Conservation (phyloP, 2,797 vertebrate genomes). For the Siniperca obscura region DNA sequence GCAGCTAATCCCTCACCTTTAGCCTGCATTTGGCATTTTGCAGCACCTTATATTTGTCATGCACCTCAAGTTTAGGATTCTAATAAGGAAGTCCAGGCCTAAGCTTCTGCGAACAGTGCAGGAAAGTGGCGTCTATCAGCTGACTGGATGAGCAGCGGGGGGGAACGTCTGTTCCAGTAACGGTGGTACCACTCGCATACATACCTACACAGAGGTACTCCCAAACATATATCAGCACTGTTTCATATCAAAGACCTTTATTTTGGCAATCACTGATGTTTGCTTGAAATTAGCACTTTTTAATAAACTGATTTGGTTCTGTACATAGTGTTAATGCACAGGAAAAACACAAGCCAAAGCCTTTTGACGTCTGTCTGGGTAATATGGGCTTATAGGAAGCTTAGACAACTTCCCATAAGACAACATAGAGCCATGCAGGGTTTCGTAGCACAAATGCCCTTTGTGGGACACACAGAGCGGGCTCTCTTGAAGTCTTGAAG, state of each 20-base stretch:
- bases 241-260: constrained; percentile 81
- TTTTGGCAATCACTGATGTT: constrained; percentile 73
- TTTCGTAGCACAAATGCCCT: constrained; percentile 64
- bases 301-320: constrained; percentile 79
- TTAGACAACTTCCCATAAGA: constrained; percentile 79
- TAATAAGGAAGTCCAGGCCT: constrained; percentile 69
- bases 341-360: constrained; percentile 72
- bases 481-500: constrained; percentile 41
- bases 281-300: constrained; percentile 77
- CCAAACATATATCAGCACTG: constrained; percentile 71
- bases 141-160: constrained; percentile 57
- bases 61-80: constrained; percentile 71
- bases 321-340: constrained; percentile 76
- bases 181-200: constrained; percentile 38
- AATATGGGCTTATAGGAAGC: constrained; percentile 72
- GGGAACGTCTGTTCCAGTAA: constrained; percentile 68
- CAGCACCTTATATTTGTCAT: constrained; percentile 65
- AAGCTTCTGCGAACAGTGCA: constrained; percentile 75
- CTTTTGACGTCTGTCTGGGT: constrained; percentile 78
- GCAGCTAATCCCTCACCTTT: constrained; percentile 66
- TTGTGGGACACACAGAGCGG: constrained; percentile 59
- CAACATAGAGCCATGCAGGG: constrained; percentile 69
- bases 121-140: constrained; percentile 60
- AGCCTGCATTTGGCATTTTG: constrained; percentile 68
- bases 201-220: constrained; percentile 45